Base-by-base conservation (phyloP, 2,797 vertebrate genomes). In the Psittacula derbiana region DNA sequence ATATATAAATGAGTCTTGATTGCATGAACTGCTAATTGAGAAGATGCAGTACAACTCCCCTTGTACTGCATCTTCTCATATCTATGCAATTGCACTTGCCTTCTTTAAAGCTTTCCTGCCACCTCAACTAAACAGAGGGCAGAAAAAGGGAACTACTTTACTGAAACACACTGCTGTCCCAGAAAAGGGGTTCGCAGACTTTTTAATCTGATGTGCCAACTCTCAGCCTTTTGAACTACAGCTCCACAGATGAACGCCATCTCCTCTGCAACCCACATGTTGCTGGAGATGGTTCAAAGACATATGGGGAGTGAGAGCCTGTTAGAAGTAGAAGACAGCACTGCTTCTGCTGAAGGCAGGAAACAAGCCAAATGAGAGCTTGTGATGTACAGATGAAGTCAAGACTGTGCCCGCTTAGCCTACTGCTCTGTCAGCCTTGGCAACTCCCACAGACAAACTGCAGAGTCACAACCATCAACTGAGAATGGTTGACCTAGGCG, bases 301-400 rank as follows among this genome's bases (percentile, higher is more conserved):
- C 94, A 93, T 88, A 95, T 53, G 86, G 94, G 47, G 64, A 96
- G 19, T 91, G 91, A 94, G 87, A 66, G 80, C 53, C 89, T 79
- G 73, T 25, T 80, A 69, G 23, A 30, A 78, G 85, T 47, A 84
- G 62, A 66, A 78, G 71, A 76, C 71, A 74, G 90, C 65, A 76
- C 27, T 0, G 4, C 49, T 91, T 89, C 80, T 95, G 78, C 90
- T 58, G 83, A 47, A 82, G 61, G 57, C 64, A 91, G 83, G 90
- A 67, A 82, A 69, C 41, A 11, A 80, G 70, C 83, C 90, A 87
- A 36, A 53, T 2, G 36, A 62, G 67, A 33, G 8, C 57, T 53
- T 69, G 70, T 7, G 49, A 74, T 82, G 62, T 16, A 25, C 49
- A 65, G 72, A 74, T 14, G 84, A 84, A 85, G 47, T 44, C 25